These are phyloP conservation scores for Pantherophis guttatus DNA, from an alignment of 2,113 vertebrate species.

Conservation along the genomic window DNA sequence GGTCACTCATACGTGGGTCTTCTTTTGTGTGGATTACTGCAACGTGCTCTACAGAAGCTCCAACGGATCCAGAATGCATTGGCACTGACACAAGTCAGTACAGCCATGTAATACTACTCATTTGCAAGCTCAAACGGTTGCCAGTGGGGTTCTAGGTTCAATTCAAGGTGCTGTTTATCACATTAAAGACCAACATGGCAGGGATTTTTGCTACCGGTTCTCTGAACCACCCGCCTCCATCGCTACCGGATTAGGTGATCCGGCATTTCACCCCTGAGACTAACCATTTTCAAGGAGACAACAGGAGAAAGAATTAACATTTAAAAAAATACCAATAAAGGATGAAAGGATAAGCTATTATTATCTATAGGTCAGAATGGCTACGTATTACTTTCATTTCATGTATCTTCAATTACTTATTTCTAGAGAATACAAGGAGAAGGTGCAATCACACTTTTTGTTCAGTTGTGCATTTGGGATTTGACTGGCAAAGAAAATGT, in stretches of 20 bases:
- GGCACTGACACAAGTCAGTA: background rate
- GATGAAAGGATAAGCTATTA: background rate
- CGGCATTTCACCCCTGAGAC: no score
- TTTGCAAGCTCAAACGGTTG: background rate
- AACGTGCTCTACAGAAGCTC: background rate
- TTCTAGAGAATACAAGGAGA: background rate
- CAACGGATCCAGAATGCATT: background rate
- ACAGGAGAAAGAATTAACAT: background rate
- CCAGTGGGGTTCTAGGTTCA: background rate
- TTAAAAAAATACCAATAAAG: background rate
- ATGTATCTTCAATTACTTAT: background rate
- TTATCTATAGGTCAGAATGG: background rate
- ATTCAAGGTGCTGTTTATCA: background rate
- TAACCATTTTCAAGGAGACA: background rate
- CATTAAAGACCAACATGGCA: background rate
- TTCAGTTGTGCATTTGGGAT: background rate
- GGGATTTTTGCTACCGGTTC: no score
- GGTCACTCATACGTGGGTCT: background rate
- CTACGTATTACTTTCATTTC: background rate
- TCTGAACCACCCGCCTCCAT: no score
- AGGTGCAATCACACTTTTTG: background rate
- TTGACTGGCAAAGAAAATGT: background rate
- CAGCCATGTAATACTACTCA: background rate
- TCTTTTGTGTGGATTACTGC: background rate
- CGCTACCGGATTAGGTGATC: no score